These are phyloP conservation scores for Chiloscyllium plagiosum DNA, from an alignment of 2,113 vertebrate genomes.

Conservation along the genomic window DNA sequence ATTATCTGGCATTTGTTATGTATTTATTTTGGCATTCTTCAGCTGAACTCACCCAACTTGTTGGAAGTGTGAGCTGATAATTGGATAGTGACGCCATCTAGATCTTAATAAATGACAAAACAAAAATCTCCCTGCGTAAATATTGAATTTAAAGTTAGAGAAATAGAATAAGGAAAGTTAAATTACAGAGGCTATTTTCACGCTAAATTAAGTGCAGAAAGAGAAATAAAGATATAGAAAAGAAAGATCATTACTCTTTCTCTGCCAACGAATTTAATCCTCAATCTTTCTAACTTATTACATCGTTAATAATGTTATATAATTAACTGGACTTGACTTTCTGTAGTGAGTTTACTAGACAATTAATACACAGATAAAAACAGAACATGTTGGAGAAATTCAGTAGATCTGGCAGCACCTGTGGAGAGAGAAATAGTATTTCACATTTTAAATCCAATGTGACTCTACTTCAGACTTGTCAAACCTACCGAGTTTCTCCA, in stretches of 20 bases:
- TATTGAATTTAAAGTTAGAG: not conserved
- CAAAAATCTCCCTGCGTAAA: not conserved
- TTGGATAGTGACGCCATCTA: not conserved
- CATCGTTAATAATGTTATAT: not conserved
- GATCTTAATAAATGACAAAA: not conserved
- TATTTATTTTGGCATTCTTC: not conserved
- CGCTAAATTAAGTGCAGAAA: not conserved
- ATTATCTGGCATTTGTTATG: not conserved
- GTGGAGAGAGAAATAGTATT: too few relatives aligned
- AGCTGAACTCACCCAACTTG: not conserved
- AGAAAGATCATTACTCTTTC: not conserved
- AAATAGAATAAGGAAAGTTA: not conserved
- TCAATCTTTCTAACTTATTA: not conserved
- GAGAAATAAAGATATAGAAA: not conserved
- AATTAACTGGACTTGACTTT: not conserved
- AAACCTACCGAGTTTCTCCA: too few relatives aligned
- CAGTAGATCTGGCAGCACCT: too few relatives aligned
- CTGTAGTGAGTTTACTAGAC: not conserved
- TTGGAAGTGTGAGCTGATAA: not conserved
- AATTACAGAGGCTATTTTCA: not conserved
- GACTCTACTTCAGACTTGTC: too few relatives aligned
- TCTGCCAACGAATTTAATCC: not conserved
- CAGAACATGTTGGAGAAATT: too few relatives aligned
- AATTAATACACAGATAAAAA: not conserved
- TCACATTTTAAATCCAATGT: too few relatives aligned